Percentiles rank a stretch among this genome's conserved stretches.
Conservation (phyloP, 2,888 invertebrate genomes). For the Trissolcus brochymenae region DNA sequence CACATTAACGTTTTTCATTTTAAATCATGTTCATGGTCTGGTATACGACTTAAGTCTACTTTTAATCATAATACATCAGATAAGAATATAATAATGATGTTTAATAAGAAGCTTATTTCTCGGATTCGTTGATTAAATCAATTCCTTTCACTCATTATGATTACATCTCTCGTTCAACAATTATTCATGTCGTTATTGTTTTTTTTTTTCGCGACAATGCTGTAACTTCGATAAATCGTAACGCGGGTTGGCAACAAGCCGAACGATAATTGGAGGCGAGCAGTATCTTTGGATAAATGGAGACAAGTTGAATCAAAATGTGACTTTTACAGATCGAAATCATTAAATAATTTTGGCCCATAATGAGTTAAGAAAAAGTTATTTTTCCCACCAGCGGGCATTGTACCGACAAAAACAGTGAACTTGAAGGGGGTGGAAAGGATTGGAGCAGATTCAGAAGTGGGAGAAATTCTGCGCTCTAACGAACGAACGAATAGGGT, state of each 20-base stretch:
- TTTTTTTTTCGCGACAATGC: conserved; percentile 14
- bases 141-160: conserved; percentile 6
- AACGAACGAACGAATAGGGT: conserved; percentile 70
- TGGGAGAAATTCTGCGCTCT: conserved; percentile 58
- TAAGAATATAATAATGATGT: too few species aligned
- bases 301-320: conserved; percentile 26
- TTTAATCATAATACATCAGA: too few species aligned
- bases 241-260: conserved; percentile 48
- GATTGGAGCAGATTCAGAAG: conserved; percentile 26
- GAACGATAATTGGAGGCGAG: conserved; percentile 41
- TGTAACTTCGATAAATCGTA: conserved; percentile 12
- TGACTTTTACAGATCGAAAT: conserved; percentile 40
- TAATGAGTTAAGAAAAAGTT: conserved; percentile 55
- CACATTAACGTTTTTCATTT: too few species aligned
- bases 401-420: conserved; percentile 46
- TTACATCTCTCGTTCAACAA: conserved; percentile 28
- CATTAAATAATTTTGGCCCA: conserved; percentile 50
- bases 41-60: too few species aligned
- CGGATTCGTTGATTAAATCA: too few species aligned
- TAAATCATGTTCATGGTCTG: too few species aligned
- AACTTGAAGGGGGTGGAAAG: conserved; percentile 53
- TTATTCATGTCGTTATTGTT: conserved; percentile 14
- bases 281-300: conserved; percentile 45
- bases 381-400: conserved; percentile 39
- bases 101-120: too few species aligned